Percentiles rank a stretch among this genome's conserved stretches.
Conservation (phyloP, 2,797 vertebrate species). For the Sebastes nivosus region DNA sequence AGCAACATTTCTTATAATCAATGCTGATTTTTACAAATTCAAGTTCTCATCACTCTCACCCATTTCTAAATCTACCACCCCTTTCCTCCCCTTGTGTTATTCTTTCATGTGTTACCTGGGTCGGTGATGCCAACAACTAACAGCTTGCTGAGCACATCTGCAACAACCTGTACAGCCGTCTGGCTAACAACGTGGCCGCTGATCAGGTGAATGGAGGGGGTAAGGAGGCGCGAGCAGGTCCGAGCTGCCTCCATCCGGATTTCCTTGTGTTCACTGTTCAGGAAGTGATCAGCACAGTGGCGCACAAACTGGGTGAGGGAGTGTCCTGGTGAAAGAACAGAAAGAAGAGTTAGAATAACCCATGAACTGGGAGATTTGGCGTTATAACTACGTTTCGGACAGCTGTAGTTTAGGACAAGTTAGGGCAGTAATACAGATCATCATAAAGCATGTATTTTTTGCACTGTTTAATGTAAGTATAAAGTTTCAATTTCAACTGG, state of each 20-base stretch:
- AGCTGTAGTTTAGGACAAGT: neutral
- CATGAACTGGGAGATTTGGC: neutral
- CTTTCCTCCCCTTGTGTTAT: neutral
- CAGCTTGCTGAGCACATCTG: constrained; percentile 97
- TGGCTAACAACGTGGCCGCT: constrained; percentile 97
- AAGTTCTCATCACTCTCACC: neutral
- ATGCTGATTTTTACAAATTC: neutral
- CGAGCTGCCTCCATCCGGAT: constrained; percentile 97
- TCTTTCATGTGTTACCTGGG: constrained; percentile 83
- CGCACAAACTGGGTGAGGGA: constrained; percentile 98
- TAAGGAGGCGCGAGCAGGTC: constrained; percentile 95
- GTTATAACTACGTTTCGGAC: neutral
- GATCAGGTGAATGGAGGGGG: constrained; percentile 95
- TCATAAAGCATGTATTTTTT: neutral
- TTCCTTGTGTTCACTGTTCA: constrained; percentile 99
- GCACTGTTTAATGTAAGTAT: neutral
- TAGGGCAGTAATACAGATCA: neutral
- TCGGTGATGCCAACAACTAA: constrained; percentile 98
- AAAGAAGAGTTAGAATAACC: neutral
- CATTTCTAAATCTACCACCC: neutral
- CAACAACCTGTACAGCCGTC: constrained; percentile 97
- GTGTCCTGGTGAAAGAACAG: constrained; percentile 85
- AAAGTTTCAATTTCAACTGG: neutral
- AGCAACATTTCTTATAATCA: neutral
- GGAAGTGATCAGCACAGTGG: constrained; percentile 97